A percentile compares a stretch with the other conserved stretches of the same genome.
These are phyloP conservation scores for Callinectes sapidus DNA, from an alignment of 2,888 invertebrate genomes.

Conservation along the genomic window DNA sequence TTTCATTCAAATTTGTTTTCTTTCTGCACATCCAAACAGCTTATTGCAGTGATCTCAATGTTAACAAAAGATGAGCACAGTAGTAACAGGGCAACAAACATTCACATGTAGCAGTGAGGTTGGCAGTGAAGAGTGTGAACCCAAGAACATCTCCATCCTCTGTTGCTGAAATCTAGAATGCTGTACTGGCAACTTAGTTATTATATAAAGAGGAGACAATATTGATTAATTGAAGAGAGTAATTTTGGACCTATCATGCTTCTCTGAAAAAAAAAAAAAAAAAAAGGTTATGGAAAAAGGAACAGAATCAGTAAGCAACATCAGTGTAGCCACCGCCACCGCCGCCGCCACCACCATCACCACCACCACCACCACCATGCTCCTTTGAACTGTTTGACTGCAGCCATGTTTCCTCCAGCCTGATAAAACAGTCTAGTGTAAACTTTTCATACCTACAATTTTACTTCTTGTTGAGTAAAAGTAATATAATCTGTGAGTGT, in stretches of 20 bases:
- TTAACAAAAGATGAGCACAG: no score
- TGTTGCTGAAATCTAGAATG: background rate
- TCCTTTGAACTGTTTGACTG: background rate
- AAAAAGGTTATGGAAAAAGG: background rate
- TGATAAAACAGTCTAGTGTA: no score
- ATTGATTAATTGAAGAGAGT: background rate
- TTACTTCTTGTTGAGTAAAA: no score
- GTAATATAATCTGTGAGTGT: no score
- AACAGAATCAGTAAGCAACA: background rate
- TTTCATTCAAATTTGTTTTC: no score
- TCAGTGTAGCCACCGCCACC: background rate
- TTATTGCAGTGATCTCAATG: no score
- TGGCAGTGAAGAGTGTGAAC: background rate
- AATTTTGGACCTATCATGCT: background rate
- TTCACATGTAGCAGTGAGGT: background rate
- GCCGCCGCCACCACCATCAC: background rate
- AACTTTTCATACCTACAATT: no score
- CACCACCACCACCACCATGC: background rate
- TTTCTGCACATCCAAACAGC: no score
- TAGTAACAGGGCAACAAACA: background rate
- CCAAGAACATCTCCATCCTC: background rate
- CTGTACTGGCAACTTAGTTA: background rate
- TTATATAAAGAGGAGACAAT: background rate
- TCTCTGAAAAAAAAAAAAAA: background rate
- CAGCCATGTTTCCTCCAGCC: background rate